These are phyloP conservation scores for Hypomesus transpacificus DNA, from an alignment of 2,113 vertebrate genomes.

Conservation along the genomic window DNA sequence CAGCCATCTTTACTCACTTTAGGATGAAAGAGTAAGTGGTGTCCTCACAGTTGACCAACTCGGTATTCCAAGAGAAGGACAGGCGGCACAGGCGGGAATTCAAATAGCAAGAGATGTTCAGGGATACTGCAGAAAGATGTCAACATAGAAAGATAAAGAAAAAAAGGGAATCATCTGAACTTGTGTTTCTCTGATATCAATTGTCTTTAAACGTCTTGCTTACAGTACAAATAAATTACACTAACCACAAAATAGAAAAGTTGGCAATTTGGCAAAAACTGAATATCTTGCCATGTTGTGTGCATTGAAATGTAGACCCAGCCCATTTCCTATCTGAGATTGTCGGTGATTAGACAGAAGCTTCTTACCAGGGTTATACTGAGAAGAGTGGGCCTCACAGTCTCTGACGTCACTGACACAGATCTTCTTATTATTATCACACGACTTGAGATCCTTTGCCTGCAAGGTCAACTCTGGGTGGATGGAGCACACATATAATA, in stretches of 20 bases:
- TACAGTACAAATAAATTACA: no score
- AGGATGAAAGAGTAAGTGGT: slow-evolving; percentile 30
- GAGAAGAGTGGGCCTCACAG: neutral
- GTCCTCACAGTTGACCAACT: neutral
- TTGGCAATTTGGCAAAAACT: no score
- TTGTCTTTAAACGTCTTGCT: no score
- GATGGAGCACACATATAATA: neutral
- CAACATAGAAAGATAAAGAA: no score
- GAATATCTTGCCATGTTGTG: no score
- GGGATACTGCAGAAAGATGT: neutral
- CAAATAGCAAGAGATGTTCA: slow-evolving; percentile 1
- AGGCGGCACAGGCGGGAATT: neutral
- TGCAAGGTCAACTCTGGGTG: neutral
- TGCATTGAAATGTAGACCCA: neutral
- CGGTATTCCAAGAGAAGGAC: slow-evolving; percentile 34
- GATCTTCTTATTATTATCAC: neutral
- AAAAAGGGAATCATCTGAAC: no score
- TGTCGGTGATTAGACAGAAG: neutral
- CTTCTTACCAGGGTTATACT: neutral
- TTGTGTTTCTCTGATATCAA: no score
- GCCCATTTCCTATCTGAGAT: neutral
- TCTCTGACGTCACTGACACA: neutral
- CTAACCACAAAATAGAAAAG: no score
- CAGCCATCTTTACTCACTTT: slow-evolving; percentile 18
- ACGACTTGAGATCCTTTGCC: neutral